Base-by-base conservation (phyloP, 2,888 invertebrate species). In the Tiliacea aurago region DNA sequence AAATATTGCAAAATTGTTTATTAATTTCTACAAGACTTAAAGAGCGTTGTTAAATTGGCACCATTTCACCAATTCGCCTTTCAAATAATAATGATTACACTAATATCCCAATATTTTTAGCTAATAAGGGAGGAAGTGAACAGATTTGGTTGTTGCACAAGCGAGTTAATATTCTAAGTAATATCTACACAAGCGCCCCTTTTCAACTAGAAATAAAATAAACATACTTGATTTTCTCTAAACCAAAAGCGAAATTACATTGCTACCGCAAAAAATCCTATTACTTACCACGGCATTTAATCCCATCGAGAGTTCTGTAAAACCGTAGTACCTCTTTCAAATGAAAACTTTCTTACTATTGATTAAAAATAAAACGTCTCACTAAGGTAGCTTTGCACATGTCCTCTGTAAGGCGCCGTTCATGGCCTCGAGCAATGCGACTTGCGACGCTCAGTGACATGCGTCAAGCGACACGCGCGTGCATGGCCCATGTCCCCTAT, bases 341-440 rank as follows among this genome's bases (percentile, higher is more conserved):
- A 64, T 70, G 68, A 77, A 81, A 78, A 69, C 58, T 78, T 80
- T 65, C 73, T 69, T 69, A 73, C 56, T 61, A 51, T 73, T 85
- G 78, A 78, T 83, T 84, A 78, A 85, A 84, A 85, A 83, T 78
- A 83, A 83, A 83, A 70, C 59, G 53, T 70, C 56, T 23, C 15
- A 65, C 59, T 41, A 49, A 75, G 62, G 56, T 53, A 23, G 64
- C 70, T 81, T 64, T 72, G 74, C 80, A 73, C 71, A 76, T 76
- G 78, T 82, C 67, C 66, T 65, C 33, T 55, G 63, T 28, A 68
- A 33, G 37, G 33, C n/a, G 3, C 33, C 3, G 51, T 33, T 37
- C 15, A n/a, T 4, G 6, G 10, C 6, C 10, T n/a, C 15, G 15
- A n/a, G 64, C 15, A 10, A 37, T 5, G 49, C 10, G 15, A 63